phyloP scores from a whole-genome alignment of 2,113 vertebrate genomes.

The Eleginops maclovinus region DNA sequence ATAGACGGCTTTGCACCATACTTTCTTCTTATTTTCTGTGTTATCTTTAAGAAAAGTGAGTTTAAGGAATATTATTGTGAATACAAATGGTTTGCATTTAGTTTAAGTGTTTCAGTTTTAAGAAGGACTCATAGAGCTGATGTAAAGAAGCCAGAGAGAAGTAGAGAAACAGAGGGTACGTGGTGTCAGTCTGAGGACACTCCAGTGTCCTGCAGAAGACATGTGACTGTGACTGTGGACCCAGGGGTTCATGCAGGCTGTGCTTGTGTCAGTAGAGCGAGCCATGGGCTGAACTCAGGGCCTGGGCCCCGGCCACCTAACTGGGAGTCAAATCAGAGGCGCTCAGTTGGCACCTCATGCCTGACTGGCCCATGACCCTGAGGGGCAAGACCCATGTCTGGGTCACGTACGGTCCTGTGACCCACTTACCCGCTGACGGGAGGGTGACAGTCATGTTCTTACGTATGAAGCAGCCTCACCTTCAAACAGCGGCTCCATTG shows the following conservation, averaged over 20 bases:
- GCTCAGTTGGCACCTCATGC: slow-evolving; percentile 86
- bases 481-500: slow-evolving; percentile 31
- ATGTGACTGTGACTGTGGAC: slow-evolving; percentile 64
- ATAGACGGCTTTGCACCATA: not conserved
- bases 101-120: not conserved
- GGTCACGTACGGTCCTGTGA: slow-evolving; percentile 82
- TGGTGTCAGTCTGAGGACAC: slow-evolving; percentile 36
- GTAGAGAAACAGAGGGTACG: slow-evolving; percentile 11
- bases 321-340: slow-evolving; percentile 80
- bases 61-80: too few relatives aligned
- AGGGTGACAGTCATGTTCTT: slow-evolving; percentile 79
- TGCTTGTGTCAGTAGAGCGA: slow-evolving; percentile 58
- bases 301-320: slow-evolving; percentile 71
- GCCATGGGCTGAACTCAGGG: slow-evolving; percentile 65
- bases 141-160: not conserved
- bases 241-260: slow-evolving; percentile 53
- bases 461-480: slow-evolving; percentile 45
- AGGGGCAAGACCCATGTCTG: slow-evolving; percentile 89
- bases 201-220: slow-evolving; percentile 33
- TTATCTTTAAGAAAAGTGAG: not conserved
- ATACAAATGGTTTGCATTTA: not conserved
- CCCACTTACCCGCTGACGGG: slow-evolving; percentile 83
- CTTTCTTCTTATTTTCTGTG: not conserved
- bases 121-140: not conserved
- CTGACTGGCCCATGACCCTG: slow-evolving; percentile 90